phyloP scores from a whole-genome alignment of 2,797 vertebrate species.

The Fistularia tabacaria region DNA sequence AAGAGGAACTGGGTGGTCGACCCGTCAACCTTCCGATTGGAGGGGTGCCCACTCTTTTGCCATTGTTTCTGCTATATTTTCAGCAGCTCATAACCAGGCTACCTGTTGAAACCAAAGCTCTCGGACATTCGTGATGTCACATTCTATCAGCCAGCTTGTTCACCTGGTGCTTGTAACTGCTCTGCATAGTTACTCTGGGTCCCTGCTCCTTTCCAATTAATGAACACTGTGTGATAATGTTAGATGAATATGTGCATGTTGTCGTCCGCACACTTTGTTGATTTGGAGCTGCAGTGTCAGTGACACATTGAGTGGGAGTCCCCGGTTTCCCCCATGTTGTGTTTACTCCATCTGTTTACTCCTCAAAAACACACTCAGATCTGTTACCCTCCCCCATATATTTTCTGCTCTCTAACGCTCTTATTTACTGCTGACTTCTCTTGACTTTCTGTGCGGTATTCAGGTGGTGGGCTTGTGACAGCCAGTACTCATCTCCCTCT shows the following conservation, averaged over 20 bases:
- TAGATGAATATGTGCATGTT: constrained; percentile 55
- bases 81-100: constrained; percentile 7
- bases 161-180: constrained; percentile 66
- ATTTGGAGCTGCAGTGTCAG: constrained; percentile 66
- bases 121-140: constrained; percentile 60
- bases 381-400: constrained; percentile 58
- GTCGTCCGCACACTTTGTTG: constrained; percentile 72
- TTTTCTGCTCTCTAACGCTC: constrained; percentile 52
- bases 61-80: neutral
- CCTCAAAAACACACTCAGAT: constrained; percentile 68
- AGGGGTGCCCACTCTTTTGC: too few species aligned
- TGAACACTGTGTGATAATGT: constrained; percentile 43
- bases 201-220: constrained; percentile 66
- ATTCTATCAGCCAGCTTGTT: constrained; percentile 68
- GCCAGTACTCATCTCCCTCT: constrained; percentile 53
- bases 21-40: too few species aligned
- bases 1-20: too few species aligned
- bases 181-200: constrained; percentile 63
- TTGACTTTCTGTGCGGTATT: constrained; percentile 62
- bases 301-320: constrained; percentile 72
- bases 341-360: constrained; percentile 76
- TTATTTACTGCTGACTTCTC: constrained; percentile 69
- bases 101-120: constrained; percentile 42
- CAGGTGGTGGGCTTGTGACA: constrained; percentile 59
- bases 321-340: constrained; percentile 67